Evolutionary conservation across 2,888 invertebrate species (phyloP).

Genomic region (Idaea aversata): DNA sequence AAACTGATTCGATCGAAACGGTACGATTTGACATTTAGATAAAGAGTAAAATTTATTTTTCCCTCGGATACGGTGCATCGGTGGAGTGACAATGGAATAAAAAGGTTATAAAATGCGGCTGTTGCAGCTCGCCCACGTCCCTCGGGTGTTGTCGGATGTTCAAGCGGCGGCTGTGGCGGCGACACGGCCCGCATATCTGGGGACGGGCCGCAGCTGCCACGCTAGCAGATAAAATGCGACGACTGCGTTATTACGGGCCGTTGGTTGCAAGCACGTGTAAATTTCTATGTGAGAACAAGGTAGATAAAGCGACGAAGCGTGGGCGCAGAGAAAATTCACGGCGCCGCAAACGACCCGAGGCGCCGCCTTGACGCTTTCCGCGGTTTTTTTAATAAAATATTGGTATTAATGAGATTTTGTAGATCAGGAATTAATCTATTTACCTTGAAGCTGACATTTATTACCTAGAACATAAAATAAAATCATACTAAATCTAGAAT

Average conservation of each 20-base stretch:
- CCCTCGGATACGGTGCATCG: slow-evolving; percentile 64
- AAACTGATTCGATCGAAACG: slow-evolving; percentile 79
- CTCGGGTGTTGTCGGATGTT: slow-evolving; percentile 64
- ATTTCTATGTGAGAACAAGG: slow-evolving; percentile 74
- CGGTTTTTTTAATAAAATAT: slow-evolving; percentile 47
- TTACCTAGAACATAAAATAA: neutral
- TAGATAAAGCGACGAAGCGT: slow-evolving; percentile 65
- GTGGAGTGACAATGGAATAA: slow-evolving; percentile 78
- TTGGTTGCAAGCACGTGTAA: slow-evolving; percentile 75
- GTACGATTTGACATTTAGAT: slow-evolving; percentile 81
- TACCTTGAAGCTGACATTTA: neutral
- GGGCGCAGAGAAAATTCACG: slow-evolving; percentile 64
- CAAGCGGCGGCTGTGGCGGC: slow-evolving; percentile 35
- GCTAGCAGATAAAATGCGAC: slow-evolving; percentile 69
- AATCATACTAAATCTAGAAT: neutral
- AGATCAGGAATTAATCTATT: slow-evolving; percentile 23
- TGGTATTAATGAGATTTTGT: slow-evolving; percentile 41
- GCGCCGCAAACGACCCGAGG: slow-evolving; percentile 49
- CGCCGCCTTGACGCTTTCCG: slow-evolving; percentile 35
- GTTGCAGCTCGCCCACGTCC: slow-evolving; percentile 73
- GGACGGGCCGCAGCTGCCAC: slow-evolving; percentile 53
- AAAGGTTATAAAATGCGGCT: slow-evolving; percentile 77
- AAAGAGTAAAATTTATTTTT: slow-evolving; percentile 79
- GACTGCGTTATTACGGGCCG: slow-evolving; percentile 67
- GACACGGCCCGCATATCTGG: slow-evolving; percentile 45